Conservation (phyloP, 1,140 invertebrate genomes). For the Drosophila watanabei region DNA sequence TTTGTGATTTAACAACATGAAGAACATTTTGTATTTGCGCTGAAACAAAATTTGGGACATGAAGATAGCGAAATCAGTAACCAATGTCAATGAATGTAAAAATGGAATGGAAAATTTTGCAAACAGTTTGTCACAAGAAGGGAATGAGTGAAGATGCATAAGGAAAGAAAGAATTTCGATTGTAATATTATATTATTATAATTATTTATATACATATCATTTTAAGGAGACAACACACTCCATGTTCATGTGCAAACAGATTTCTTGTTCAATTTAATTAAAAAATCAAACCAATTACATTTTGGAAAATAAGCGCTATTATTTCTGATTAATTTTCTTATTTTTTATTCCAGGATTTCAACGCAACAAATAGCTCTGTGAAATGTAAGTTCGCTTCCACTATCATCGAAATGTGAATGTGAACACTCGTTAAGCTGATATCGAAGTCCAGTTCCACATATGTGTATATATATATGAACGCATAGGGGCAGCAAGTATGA, state of each 20-base stretch:
- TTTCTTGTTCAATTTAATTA: neutral
- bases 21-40: neutral
- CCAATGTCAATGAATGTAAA: constrained; percentile 4
- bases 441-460: constrained; percentile 4
- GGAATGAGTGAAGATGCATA: neutral
- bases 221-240: too few species aligned
- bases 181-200: too few species aligned
- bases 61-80: constrained; percentile 9
- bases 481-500: constrained; percentile 8
- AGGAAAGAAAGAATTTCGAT: neutral
- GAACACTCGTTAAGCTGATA: constrained; percentile 15
- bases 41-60: neutral
- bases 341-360: constrained; percentile 16
- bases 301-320: too few species aligned
- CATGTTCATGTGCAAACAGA: too few species aligned
- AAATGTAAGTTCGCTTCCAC: constrained; percentile 29
- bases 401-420: constrained; percentile 3
- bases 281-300: neutral
- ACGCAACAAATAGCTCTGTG: constrained; percentile 5
- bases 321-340: neutral
- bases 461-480: constrained; percentile 1
- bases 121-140: neutral
- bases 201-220: too few species aligned
- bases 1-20: neutral
- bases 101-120: neutral